Conservation (phyloP, 2,888 invertebrate genomes). For the Automeris io region DNA sequence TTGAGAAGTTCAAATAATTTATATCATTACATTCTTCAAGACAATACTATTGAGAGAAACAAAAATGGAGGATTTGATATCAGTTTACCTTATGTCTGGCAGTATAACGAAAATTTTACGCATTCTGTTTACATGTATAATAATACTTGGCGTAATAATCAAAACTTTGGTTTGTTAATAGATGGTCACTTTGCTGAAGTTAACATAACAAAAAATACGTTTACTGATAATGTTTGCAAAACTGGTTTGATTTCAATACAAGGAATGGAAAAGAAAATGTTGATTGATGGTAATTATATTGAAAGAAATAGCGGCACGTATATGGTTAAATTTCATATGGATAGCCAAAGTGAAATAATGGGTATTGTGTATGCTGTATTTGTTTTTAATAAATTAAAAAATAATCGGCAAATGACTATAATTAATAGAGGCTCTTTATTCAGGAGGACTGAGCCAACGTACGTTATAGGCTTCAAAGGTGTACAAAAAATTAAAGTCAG, state of each 20-base stretch:
- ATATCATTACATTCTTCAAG: constrained; percentile 94
- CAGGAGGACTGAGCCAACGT: constrained; percentile 79
- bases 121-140: constrained; percentile 93
- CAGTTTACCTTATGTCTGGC: constrained; percentile 95
- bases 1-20: constrained; percentile 97
- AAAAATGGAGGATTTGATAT: constrained; percentile 91
- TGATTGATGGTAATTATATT: constrained; percentile 88
- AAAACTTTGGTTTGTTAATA: constrained; percentile 89
- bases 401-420: constrained; percentile 75
- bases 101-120: constrained; percentile 95
- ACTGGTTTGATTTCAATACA: constrained; percentile 86
- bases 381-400: constrained; percentile 84
- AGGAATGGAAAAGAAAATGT: constrained; percentile 98
- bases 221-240: constrained; percentile 90
- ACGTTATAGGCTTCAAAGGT: constrained; percentile 94
- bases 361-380: constrained; percentile 90
- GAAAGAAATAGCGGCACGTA: constrained; percentile 87
- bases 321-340: constrained; percentile 91
- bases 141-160: constrained; percentile 91
- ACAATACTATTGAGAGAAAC: constrained; percentile 91
- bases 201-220: constrained; percentile 90
- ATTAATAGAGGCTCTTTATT: constrained; percentile 50
- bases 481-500: constrained; percentile 95
- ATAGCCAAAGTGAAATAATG: constrained; percentile 95
- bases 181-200: constrained; percentile 95